Percentiles rank a stretch among this genome's conserved stretches.
phyloP scores from a whole-genome alignment of 2,113 vertebrate genomes.

The Sciurus niger region DNA sequence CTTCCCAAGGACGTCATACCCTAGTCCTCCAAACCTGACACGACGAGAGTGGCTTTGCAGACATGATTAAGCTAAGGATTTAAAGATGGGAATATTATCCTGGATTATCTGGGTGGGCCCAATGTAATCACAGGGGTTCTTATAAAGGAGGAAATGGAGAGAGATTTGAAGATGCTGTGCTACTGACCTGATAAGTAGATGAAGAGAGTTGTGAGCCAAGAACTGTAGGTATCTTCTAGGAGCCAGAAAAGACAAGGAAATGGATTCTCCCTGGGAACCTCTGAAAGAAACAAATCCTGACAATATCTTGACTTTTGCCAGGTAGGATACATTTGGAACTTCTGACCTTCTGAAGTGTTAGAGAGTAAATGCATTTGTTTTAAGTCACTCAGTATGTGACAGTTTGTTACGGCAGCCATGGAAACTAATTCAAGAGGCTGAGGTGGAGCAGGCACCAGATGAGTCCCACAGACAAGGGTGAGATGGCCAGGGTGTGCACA shows the following conservation, averaged over 20 bases:
- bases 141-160: not conserved
- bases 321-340: not conserved
- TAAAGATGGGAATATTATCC: not conserved
- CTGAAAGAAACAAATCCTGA: not conserved
- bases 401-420: not conserved
- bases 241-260: not conserved
- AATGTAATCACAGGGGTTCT: not conserved
- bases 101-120: not conserved
- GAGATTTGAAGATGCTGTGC: not conserved
- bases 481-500: accelerated
- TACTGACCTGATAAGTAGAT: not conserved
- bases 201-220: not conserved
- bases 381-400: not conserved
- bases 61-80: not conserved
- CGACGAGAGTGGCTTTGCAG: not conserved
- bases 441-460: accelerated
- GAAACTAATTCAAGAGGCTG: not conserved
- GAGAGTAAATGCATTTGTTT: not conserved
- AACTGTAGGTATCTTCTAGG: not conserved
- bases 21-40: not conserved
- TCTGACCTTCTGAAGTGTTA: not conserved
- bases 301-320: not conserved
- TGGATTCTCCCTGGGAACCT: not conserved
- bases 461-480: not conserved
- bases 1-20: not conserved